Percentiles rank a stretch among this genome's conserved stretches.
phyloP scores from a whole-genome alignment of 2,888 invertebrate species.

The Eupithecia insigniata region DNA sequence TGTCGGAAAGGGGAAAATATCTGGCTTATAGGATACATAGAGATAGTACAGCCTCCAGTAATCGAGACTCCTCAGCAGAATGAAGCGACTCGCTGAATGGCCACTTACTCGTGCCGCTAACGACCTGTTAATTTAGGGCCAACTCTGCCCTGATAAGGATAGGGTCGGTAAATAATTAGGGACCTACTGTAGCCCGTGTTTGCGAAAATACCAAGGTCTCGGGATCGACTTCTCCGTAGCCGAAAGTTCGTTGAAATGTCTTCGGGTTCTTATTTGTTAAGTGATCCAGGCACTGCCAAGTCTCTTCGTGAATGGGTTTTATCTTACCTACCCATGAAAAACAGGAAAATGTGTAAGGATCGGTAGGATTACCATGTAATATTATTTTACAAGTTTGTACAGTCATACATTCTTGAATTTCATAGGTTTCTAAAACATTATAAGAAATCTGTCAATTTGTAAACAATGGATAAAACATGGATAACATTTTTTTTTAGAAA shows the following conservation, averaged over 20 bases:
- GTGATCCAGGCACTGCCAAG: neutral
- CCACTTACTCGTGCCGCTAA: conserved; percentile 51
- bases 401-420: neutral
- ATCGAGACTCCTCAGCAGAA: conserved; percentile 28
- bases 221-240: neutral
- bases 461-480: too few relatives aligned
- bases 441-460: too few relatives aligned
- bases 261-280: neutral
- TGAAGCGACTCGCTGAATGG: conserved; percentile 47
- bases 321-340: neutral
- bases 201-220: conserved; percentile 1
- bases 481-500: conserved; percentile 16
- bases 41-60: conserved; percentile 17
- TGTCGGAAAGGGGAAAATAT: conserved; percentile 10
- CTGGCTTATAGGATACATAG: conserved; percentile 20
- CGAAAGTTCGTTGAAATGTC: neutral
- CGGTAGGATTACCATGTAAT: neutral
- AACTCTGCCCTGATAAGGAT: conserved; percentile 51
- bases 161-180: conserved; percentile 35
- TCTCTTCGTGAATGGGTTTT: neutral
- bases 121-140: conserved; percentile 60
- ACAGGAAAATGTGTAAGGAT: neutral
- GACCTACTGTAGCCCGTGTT: conserved; percentile 12
- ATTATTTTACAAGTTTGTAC: neutral
- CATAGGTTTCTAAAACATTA: neutral